Conservation (phyloP, 2,888 invertebrate species). For the Odontocolon sp. region DNA sequence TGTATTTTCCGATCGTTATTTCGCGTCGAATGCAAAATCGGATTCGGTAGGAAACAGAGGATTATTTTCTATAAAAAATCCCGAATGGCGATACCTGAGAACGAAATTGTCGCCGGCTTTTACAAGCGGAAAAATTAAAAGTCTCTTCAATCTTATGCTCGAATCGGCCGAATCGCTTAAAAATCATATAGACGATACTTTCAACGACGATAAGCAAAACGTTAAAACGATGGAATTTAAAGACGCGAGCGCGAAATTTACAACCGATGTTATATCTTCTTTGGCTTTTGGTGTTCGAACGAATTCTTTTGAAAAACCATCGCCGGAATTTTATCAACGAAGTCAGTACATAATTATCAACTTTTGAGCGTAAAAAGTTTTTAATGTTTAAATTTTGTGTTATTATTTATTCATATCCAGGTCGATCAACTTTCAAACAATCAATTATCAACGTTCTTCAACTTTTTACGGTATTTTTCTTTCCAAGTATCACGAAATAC, state of each 20-base stretch:
- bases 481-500: slow-evolving; percentile 62
- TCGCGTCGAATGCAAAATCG: slow-evolving; percentile 69
- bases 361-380: not conserved
- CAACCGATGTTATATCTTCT: slow-evolving; percentile 71
- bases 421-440: slow-evolving; percentile 46
- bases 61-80: slow-evolving; percentile 80
- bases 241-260: slow-evolving; percentile 64
- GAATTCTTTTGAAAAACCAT: slow-evolving; percentile 68
- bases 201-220: not conserved
- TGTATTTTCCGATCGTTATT: slow-evolving; percentile 79
- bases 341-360: slow-evolving; percentile 66
- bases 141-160: slow-evolving; percentile 80
- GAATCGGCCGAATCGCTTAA: slow-evolving; percentile 73
- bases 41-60: slow-evolving; percentile 76
- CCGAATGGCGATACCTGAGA: slow-evolving; percentile 81
- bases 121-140: slow-evolving; percentile 83
- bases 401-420: slow-evolving; percentile 7
- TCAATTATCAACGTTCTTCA: slow-evolving; percentile 23
- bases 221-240: slow-evolving; percentile 56
- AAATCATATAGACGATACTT: slow-evolving; percentile 59
- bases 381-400: not conserved
- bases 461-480: slow-evolving; percentile 69
- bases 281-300: slow-evolving; percentile 72
- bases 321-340: slow-evolving; percentile 66
- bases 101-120: slow-evolving; percentile 82